Evolutionary conservation across 30 jellyfish, hydroid and myxozoan genomes (phyloP).

Genomic region (Hydractinia symbiolongicarpus): DNA sequence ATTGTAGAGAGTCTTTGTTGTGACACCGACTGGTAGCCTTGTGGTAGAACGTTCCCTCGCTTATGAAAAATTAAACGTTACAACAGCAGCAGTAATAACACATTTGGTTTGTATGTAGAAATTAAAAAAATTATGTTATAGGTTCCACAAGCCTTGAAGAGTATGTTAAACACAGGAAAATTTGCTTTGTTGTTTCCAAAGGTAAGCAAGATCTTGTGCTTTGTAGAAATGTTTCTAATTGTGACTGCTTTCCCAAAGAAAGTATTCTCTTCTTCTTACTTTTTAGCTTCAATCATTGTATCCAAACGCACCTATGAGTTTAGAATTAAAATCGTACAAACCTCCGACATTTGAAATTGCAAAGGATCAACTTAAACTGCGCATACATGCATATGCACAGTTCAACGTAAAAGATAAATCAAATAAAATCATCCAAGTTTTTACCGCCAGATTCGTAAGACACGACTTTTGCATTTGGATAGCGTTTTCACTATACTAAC

Average conservation of each 20-base stretch:
- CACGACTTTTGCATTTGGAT: no score
- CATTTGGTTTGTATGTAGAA: no score
- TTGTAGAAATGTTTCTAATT: background rate
- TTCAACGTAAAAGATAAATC: slow-evolving; percentile 7
- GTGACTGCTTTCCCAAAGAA: background rate
- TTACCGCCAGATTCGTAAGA: background rate
- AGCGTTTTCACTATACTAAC: no score
- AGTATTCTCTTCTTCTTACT: background rate
- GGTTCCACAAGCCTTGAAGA: background rate
- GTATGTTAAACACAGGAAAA: background rate
- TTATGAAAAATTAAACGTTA: no score
- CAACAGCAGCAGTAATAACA: no score
- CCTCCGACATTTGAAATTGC: background rate
- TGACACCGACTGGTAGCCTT: no score
- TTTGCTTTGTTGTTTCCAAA: slow-evolving; percentile 1
- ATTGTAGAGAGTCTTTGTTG: no score
- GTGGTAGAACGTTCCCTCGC: no score
- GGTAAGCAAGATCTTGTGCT: background rate
- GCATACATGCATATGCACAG: background rate
- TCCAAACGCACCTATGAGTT: slow-evolving; percentile 1
- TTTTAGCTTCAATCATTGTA: background rate
- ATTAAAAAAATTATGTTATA: background rate
- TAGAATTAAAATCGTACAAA: background rate
- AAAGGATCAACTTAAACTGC: background rate
- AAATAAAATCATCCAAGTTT: background rate